Evolutionary conservation across 2,888 invertebrate species (phyloP), one percentile per base, ranked within the genome.

Genomic region (Beris chalybata): DNA sequence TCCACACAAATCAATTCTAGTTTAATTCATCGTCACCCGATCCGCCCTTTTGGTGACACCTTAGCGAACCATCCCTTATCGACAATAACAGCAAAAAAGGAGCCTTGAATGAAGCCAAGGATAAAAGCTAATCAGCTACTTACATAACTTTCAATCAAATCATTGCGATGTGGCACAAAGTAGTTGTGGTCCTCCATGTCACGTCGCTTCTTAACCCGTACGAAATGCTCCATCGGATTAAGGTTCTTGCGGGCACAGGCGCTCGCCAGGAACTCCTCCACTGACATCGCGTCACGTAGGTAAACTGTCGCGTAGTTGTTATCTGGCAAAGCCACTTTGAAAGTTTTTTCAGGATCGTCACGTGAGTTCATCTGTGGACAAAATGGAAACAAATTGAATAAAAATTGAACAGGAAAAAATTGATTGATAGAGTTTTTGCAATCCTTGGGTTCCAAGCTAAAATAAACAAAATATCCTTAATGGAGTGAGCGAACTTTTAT

Each of bases 141-240:
- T 82, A 96, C 95, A 81, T 95, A 95, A 79, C 94, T 95, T 82
- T 96, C 96, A 76, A 97, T 94, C 77, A 92, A 88, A 82, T 96
- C 95, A 77, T 92, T 91, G 75, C 95, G 89, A 80, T 95, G 95
- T 69, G 97, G 97, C 76, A 97, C 95, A 82, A 95, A 95, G 83
- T 95, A 96, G 83, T 95, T 95, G 81, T 93, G 93, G 82, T 95
- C 95, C 80, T 95, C 95, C 89, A 95, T 93, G 76, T 96, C 95
- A 73, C 92, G 87, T 73, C 95, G 89, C 80, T 95, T 95, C 83
- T 95, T 95, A 72, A 95, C 93, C 73, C 96, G 86, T 67, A 97
- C 93, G 82, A 97, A 97, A 82, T 97, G 96, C 80, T 97, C 97
- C 82, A 93, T 91, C 45, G 96, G 91, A 82, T 93, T 95, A 72